phyloP scores from a whole-genome alignment of 2,888 invertebrate genomes.

The Scaptomyza reducta region DNA sequence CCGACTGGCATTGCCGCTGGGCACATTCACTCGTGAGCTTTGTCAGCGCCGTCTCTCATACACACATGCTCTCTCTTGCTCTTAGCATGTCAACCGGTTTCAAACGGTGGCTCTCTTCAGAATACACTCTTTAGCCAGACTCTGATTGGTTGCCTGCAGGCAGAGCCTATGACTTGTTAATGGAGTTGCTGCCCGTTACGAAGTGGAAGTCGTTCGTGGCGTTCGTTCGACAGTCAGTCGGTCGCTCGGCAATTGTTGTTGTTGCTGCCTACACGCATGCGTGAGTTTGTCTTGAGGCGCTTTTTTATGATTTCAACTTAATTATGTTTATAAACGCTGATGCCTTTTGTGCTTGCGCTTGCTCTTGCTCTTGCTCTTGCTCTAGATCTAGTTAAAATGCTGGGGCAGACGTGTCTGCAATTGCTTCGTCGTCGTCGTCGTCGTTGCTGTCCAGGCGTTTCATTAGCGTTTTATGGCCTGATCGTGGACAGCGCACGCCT shows the following conservation, averaged over 20 bases:
- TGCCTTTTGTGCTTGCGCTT: conserved; percentile 32
- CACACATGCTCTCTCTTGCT: conserved; percentile 28
- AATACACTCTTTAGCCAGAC: conserved; percentile 57
- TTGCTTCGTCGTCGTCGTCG: conserved; percentile 21
- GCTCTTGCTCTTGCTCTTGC: conserved; percentile 13
- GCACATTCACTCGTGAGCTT: conserved; percentile 56
- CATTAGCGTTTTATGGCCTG: conserved; percentile 62
- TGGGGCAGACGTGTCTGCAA: conserved; percentile 48
- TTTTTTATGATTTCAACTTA: conserved; percentile 78
- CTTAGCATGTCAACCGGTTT: conserved; percentile 67
- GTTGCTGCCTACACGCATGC: conserved; percentile 60
- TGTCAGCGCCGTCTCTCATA: conserved; percentile 27
- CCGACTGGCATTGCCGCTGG: conserved; percentile 69
- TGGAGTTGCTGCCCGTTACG: conserved; percentile 63
- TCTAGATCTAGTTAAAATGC: conserved; percentile 69
- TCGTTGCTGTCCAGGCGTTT: conserved; percentile 36
- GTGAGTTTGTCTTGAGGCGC: conserved; percentile 58
- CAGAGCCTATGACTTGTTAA: conserved; percentile 62
- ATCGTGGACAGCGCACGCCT: conserved; percentile 44
- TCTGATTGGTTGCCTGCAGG: conserved; percentile 72
- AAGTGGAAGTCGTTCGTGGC: conserved; percentile 43
- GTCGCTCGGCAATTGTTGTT: conserved; percentile 7
- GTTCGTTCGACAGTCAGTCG: conserved; percentile 23
- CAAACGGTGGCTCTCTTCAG: conserved; percentile 43
- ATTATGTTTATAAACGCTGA: conserved; percentile 72